A percentile compares a stretch with the other conserved stretches of the same genome.
Conservation (phyloP, 2,888 invertebrate genomes). For the Apotomis turbidana region DNA sequence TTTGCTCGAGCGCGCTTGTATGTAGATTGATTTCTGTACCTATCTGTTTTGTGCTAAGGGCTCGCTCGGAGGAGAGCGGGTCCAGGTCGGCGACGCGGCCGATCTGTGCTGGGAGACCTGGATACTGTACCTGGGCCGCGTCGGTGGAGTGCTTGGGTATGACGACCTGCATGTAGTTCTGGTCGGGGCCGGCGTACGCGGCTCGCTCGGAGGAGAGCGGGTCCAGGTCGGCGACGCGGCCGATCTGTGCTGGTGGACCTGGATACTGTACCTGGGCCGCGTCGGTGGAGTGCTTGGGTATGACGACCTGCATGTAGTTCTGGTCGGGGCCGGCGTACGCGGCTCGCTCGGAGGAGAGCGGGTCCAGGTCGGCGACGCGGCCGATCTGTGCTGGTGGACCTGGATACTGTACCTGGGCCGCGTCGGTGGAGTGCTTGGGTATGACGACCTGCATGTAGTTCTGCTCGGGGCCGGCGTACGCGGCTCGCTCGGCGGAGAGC, state of each 20-base stretch:
- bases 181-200: slow-evolving; percentile 54
- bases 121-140: slow-evolving; percentile 49
- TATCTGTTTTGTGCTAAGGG: too few relatives aligned
- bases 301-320: slow-evolving; percentile 51
- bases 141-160: slow-evolving; percentile 44
- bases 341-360: slow-evolving; percentile 84
- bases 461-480: slow-evolving; percentile 54
- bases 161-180: slow-evolving; percentile 51
- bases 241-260: too few relatives aligned
- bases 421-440: slow-evolving; percentile 44
- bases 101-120: too few relatives aligned
- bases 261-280: slow-evolving; percentile 49
- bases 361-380: slow-evolving; percentile 97
- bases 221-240: too few relatives aligned
- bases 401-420: slow-evolving; percentile 49
- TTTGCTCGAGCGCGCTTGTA: too few relatives aligned
- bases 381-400: slow-evolving; percentile 84
- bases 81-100: too few relatives aligned
- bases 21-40: too few relatives aligned
- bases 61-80: too few relatives aligned
- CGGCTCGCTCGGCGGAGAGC: slow-evolving; percentile 82
- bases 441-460: slow-evolving; percentile 51
- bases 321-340: slow-evolving; percentile 53
- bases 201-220: slow-evolving; percentile 31
- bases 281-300: slow-evolving; percentile 44